Percentiles rank a stretch among this genome's conserved stretches.
Evolutionary conservation across 2,888 invertebrate genomes (phyloP).

Genomic region (Matsumyia berberina): DNA sequence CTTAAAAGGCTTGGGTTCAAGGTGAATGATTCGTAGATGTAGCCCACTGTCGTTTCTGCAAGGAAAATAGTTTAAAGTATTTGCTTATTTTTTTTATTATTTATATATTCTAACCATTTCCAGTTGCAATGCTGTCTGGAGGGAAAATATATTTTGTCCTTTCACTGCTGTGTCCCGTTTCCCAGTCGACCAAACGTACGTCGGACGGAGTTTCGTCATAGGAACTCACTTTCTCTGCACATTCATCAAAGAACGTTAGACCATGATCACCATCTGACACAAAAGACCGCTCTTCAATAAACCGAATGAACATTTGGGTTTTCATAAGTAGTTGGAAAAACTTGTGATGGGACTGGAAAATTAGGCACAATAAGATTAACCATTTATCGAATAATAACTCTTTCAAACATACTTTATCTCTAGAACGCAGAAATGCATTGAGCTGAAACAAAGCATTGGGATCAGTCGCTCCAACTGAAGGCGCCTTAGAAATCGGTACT

Average conservation of each 20-base stretch:
- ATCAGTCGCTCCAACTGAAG: constrained; percentile 97
- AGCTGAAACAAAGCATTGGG: constrained; percentile 97
- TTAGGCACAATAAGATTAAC: background rate
- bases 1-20: constrained; percentile 87
- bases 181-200: constrained; percentile 91
- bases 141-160: constrained; percentile 97
- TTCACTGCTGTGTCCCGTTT: constrained; percentile 92
- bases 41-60: constrained; percentile 80
- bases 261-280: constrained; percentile 99
- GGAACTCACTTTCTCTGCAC: constrained; percentile 91
- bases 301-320: constrained; percentile 98
- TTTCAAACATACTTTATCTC: constrained; percentile 89
- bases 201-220: constrained; percentile 85
- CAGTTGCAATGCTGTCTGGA: constrained; percentile 88
- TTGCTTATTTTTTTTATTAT: background rate
- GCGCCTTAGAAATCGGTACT: constrained; percentile 96
- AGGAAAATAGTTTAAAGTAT: constrained; percentile 7
- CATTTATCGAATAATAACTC: background rate
- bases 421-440: constrained; percentile 93
- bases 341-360: constrained; percentile 89
- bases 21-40: constrained; percentile 87
- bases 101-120: constrained; percentile 50
- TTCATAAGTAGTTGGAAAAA: constrained; percentile 95
- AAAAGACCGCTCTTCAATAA: constrained; percentile 99
- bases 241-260: constrained; percentile 98